phyloP scores from a whole-genome alignment of 2,888 invertebrate species.

The Beris morrisii region DNA sequence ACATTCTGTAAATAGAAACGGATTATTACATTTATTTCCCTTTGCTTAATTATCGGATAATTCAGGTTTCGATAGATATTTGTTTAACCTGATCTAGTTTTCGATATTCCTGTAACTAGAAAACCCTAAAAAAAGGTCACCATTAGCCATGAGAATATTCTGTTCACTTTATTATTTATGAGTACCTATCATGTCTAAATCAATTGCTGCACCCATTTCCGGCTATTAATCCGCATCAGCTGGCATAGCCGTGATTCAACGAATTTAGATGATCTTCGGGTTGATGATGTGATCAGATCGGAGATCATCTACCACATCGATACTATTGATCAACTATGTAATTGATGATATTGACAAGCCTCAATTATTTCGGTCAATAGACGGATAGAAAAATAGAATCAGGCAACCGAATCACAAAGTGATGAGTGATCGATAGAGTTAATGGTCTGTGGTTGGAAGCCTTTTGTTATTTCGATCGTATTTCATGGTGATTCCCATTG shows the following conservation, averaged over 20 bases:
- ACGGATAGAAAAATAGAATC: constrained; percentile 11
- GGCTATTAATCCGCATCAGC: constrained; percentile 1
- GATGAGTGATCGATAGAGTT: constrained; percentile 5
- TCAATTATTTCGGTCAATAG: constrained; percentile 36
- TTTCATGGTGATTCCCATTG: not conserved
- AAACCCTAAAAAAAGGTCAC: not conserved
- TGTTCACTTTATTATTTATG: constrained; percentile 1
- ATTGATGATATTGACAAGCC: constrained; percentile 31
- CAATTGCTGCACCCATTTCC: constrained; percentile 20
- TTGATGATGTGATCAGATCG: not conserved
- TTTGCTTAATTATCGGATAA: not conserved
- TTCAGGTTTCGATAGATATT: not conserved
- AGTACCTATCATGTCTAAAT: not conserved
- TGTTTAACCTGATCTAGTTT: not conserved
- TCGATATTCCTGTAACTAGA: not conserved
- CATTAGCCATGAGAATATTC: not conserved
- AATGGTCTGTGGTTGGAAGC: constrained; percentile 31
- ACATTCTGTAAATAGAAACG: constrained; percentile 41
- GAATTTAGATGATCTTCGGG: constrained; percentile 1
- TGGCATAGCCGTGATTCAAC: not conserved
- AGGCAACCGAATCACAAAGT: not conserved
- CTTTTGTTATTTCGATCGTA: not conserved
- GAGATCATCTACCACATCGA: not conserved
- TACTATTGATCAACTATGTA: constrained; percentile 5
- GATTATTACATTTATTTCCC: constrained; percentile 6